Conservation (phyloP, 2,888 invertebrate species). For the Phaedon cochleariae region DNA sequence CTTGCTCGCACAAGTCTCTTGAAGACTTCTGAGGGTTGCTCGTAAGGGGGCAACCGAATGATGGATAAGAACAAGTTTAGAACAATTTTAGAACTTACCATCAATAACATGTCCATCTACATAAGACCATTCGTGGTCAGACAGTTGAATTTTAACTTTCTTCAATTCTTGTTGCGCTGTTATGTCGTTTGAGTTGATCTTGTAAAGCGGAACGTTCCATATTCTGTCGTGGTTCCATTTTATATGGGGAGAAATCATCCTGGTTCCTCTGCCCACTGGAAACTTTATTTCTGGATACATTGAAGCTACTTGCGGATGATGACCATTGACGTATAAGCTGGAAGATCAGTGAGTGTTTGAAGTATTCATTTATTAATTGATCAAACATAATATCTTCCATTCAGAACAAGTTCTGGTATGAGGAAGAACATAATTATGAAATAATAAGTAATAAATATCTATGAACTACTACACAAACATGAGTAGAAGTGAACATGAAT, state of each 20-base stretch:
- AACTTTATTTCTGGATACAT: conserved; percentile 79
- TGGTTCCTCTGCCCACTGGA: conserved; percentile 78
- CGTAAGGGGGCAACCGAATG: too few relatives aligned
- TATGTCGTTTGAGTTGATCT: conserved; percentile 14
- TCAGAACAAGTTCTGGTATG: too few relatives aligned
- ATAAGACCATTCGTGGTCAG: conserved; percentile 71
- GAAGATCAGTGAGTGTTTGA: too few relatives aligned
- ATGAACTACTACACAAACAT: too few relatives aligned
- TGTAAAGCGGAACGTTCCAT: conserved; percentile 69
- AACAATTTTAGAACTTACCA: conserved; percentile 47
- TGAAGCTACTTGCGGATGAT: conserved; percentile 76
- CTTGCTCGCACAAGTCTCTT: too few relatives aligned
- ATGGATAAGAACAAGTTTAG: too few relatives aligned
- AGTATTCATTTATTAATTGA: too few relatives aligned
- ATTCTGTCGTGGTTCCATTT: conserved; percentile 86
- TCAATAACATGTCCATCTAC: conserved; percentile 86
- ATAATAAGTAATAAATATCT: too few relatives aligned
- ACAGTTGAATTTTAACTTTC: conserved; percentile 23
- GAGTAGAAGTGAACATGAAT: too few relatives aligned
- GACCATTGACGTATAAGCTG: conserved; percentile 80
- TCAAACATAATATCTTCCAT: too few relatives aligned
- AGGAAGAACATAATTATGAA: too few relatives aligned
- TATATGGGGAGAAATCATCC: conserved; percentile 73
- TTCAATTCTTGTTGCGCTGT: conserved; percentile 18
- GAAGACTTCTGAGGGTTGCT: too few relatives aligned